Base-by-base conservation (phyloP, 2,888 invertebrate genomes). In the Drosophila anceps region DNA sequence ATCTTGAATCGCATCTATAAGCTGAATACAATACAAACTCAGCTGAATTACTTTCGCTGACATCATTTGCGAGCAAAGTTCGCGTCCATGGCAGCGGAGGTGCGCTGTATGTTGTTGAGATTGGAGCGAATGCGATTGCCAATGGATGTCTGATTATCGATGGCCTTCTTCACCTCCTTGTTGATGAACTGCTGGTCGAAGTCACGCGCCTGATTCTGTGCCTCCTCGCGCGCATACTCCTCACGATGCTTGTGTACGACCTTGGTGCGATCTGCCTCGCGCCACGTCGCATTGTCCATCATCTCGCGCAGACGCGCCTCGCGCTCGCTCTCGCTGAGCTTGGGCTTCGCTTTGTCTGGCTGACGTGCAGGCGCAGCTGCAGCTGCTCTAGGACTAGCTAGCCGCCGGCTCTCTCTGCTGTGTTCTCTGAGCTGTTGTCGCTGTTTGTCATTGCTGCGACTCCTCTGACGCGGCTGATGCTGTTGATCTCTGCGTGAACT, bases 41-140 rank as follows among this genome's bases (percentile, higher is more conserved):
- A 41, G 24, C 35, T 33, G 39, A 50, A 7, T 5, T 7, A 48
- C 27, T 15, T 27, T 6, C 8, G 43, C 27, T 9, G 2, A 1
- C 9, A 37, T 37, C 82, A 96, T 90, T 96, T 94, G 73, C 94
- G 94, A 0, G 97, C 96, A 94, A 98, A 98, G 93, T 98, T 96
- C 71, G 95, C 94, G 84, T 97, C 96, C 97, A 98, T 97, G 57
- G 97, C 95, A 29, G 94, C 93, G 24, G 94, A 94, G 5, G 96
- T 96, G 66, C 98, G 94, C 92, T 98, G 98, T 78, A 98, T 97
- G 87, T 97, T 97, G 92, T 98, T 97, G 48, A 97, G 95, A 91
- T 98, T 98, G 15, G 98, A 95, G 90, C 96, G 97, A 57, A 98
- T 96, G 80, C 98, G 94, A 73, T 96, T 95, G 90, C 97, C 98